Evolutionary conservation across 2,797 vertebrate genomes (phyloP).

Genomic region (Hozukius guyotensis): DNA sequence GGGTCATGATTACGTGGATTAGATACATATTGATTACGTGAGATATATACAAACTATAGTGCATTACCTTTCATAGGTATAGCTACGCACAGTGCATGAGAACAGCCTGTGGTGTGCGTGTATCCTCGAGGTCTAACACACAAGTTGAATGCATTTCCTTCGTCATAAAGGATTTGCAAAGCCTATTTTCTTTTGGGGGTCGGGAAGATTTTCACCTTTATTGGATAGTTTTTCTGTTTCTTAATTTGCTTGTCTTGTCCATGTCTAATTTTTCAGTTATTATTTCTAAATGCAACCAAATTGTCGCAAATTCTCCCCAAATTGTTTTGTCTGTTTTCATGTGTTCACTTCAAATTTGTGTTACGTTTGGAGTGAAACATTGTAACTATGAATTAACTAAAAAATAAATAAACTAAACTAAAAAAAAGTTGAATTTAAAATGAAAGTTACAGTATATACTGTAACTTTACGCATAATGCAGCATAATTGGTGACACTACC

Average conservation of each 20-base stretch:
- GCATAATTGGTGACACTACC: neutral
- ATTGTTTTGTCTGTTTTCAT: too few species aligned
- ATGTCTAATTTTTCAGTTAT: too few species aligned
- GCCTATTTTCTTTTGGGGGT: neutral
- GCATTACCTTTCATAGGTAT: too few species aligned
- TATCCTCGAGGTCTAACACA: neutral
- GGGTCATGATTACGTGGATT: too few species aligned
- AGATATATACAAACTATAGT: too few species aligned
- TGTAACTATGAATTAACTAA: neutral
- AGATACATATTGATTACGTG: too few species aligned
- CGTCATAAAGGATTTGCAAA: neutral
- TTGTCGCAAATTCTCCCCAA: too few species aligned
- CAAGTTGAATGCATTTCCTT: neutral
- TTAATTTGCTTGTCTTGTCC: too few species aligned
- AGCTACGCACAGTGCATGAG: too few species aligned
- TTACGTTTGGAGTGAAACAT: neutral
- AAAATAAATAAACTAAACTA: neutral
- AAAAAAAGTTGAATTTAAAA: neutral
- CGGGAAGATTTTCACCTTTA: neutral
- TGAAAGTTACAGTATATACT: neutral
- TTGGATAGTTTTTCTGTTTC: neutral
- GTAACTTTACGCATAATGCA: neutral
- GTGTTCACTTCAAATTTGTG: neutral
- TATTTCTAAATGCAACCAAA: too few species aligned
- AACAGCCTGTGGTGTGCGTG: neutral